Percentiles rank a stretch among this genome's conserved stretches.
These are phyloP conservation scores for Tetramorium simillimum DNA, from an alignment of 1,140 invertebrate species.

Conservation along the genomic window DNA sequence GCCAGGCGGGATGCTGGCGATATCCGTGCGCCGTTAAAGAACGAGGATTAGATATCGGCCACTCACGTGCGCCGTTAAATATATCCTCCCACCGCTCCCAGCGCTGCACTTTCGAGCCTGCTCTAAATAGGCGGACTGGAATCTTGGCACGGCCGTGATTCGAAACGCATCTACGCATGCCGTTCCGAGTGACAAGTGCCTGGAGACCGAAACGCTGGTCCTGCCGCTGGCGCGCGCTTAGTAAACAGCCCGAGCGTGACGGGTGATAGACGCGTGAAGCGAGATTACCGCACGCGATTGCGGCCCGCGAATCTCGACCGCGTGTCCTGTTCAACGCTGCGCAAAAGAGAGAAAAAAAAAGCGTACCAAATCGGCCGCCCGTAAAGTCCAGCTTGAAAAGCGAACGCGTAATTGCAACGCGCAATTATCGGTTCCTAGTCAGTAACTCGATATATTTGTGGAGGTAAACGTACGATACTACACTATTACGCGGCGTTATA, in stretches of 20 bases:
- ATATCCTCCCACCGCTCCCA: constrained; percentile 22
- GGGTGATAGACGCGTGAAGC: not conserved
- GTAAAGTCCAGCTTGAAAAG: not conserved
- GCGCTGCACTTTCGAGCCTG: constrained; percentile 61
- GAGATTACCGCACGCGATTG: not conserved
- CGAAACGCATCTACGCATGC: constrained; percentile 69
- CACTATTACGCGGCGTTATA: not conserved
- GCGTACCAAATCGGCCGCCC: not conserved
- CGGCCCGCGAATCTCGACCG: not conserved
- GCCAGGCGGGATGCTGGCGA: not conserved
- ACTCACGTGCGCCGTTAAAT: constrained; percentile 56
- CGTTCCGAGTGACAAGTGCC: constrained; percentile 73
- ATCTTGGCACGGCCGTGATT: constrained; percentile 56
- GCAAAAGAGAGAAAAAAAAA: no score
- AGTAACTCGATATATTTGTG: not conserved
- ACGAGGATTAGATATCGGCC: constrained; percentile 61
- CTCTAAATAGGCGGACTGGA: constrained; percentile 72
- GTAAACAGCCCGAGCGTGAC: constrained; percentile 17
- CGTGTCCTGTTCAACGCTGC: no score
- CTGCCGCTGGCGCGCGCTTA: not conserved
- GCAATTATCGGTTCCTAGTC: not conserved
- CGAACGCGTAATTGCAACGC: not conserved
- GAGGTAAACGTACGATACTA: not conserved
- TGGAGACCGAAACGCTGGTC: constrained; percentile 65
- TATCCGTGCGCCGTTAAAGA: constrained; percentile 19